Percentiles rank a stretch among this genome's conserved stretches.
Conservation (phyloP, 1,140 invertebrate genomes). For the Wiebesia pumilae region DNA sequence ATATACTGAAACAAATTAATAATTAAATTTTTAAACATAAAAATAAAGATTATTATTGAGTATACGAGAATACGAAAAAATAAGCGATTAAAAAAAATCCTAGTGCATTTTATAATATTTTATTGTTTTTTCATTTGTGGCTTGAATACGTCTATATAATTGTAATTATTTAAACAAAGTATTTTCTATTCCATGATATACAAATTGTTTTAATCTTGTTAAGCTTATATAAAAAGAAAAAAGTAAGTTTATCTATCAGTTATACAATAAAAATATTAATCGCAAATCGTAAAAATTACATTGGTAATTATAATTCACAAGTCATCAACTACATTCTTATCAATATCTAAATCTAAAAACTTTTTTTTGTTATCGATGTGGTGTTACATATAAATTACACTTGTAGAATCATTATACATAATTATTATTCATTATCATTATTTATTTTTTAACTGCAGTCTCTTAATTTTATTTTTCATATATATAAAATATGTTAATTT, state of each 20-base stretch:
- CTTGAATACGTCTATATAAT: not conserved
- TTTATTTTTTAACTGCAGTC: not conserved
- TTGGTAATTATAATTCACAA: not conserved
- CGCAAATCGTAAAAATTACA: not conserved
- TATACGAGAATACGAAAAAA: not conserved
- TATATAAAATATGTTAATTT: not conserved
- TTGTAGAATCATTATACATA: conserved; percentile 18
- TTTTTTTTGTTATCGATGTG: not conserved
- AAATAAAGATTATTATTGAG: not conserved
- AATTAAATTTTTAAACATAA: not conserved
- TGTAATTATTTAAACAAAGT: not conserved
- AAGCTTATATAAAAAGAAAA: not conserved
- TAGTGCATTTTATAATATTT: not conserved
- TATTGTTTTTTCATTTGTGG: not conserved
- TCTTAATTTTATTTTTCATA: not conserved
- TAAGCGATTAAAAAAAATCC: not conserved
- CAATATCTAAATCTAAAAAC: conserved; percentile 1
- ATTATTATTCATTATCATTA: not conserved
- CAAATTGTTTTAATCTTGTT: not conserved
- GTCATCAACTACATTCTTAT: conserved; percentile 5
- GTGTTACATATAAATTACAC: conserved; percentile 8
- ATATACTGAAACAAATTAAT: conserved; percentile 8
- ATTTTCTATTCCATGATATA: not conserved
- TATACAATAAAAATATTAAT: conserved; percentile 11
- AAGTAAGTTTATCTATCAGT: not conserved